These are phyloP conservation scores for Neogale vison DNA, from an alignment of 2,113 vertebrate genomes.

Conservation along the genomic window DNA sequence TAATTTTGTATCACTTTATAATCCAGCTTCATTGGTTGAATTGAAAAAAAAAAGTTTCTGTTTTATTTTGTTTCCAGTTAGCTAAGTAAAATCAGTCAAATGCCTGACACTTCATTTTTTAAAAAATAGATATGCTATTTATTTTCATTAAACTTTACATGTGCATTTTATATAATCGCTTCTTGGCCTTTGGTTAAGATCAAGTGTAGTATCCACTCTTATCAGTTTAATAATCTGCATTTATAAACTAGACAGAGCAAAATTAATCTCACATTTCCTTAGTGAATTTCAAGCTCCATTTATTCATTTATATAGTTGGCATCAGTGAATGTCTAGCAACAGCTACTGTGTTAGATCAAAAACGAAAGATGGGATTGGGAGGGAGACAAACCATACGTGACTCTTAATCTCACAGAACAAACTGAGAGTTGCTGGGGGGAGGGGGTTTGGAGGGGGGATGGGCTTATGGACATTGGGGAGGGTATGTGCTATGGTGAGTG, in stretches of 20 bases:
- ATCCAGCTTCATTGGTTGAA: neutral
- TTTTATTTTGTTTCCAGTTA: neutral
- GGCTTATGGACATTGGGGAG: too few species aligned
- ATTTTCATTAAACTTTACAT: neutral
- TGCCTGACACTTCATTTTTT: neutral
- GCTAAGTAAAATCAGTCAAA: neutral
- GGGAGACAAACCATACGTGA: too few species aligned
- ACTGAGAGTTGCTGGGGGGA: too few species aligned
- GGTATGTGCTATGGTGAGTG: too few species aligned
- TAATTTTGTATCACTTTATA: neutral
- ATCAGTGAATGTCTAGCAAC: neutral
- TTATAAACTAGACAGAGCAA: neutral
- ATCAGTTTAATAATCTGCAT: neutral
- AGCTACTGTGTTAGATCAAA: neutral
- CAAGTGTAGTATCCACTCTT: too few species aligned
- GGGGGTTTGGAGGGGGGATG: too few species aligned
- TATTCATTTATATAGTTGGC: neutral
- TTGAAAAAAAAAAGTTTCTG: neutral
- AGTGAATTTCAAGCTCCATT: neutral
- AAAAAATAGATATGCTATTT: neutral
- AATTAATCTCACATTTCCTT: neutral
- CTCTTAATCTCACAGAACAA: too few species aligned
- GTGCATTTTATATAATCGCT: neutral
- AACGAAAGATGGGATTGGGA: neutral
- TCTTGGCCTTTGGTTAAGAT: too few species aligned